These are phyloP conservation scores for Heteromormyrus szaboi DNA, from an alignment of 2,797 vertebrate species.

Conservation along the genomic window DNA sequence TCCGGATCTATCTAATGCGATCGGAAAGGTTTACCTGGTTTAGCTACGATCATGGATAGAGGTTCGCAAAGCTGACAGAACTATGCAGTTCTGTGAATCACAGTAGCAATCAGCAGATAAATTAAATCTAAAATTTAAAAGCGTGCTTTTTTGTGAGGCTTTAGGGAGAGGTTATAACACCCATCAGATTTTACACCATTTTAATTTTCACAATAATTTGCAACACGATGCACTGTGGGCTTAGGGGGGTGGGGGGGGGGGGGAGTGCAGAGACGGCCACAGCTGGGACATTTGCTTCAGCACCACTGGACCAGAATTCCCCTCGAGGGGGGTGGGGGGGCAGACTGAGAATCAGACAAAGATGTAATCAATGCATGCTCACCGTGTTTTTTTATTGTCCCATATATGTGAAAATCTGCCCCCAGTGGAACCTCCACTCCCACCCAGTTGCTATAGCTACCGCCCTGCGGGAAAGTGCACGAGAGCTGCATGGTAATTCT, in stretches of 20 bases:
- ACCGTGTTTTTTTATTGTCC: neutral
- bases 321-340: too few species aligned
- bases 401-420: neutral
- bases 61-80: neutral
- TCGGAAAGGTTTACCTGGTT: neutral
- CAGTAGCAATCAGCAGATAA: neutral
- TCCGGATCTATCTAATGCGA: neutral
- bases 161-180: neutral
- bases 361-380: neutral
- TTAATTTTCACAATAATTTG: neutral
- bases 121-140: neutral
- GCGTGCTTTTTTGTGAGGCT: neutral
- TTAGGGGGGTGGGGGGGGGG: neutral
- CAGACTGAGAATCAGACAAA: neutral
- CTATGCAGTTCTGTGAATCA: neutral
- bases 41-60: neutral
- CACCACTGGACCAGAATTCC: neutral
- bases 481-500: neutral
- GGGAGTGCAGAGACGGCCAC: neutral
- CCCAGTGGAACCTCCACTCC: neutral
- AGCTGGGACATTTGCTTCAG: neutral
- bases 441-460: neutral
- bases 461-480: neutral
- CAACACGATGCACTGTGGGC: neutral
- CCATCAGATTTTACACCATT: neutral